phyloP scores from a whole-genome alignment of 2,888 invertebrate genomes.

The Diarsia dahlii region DNA sequence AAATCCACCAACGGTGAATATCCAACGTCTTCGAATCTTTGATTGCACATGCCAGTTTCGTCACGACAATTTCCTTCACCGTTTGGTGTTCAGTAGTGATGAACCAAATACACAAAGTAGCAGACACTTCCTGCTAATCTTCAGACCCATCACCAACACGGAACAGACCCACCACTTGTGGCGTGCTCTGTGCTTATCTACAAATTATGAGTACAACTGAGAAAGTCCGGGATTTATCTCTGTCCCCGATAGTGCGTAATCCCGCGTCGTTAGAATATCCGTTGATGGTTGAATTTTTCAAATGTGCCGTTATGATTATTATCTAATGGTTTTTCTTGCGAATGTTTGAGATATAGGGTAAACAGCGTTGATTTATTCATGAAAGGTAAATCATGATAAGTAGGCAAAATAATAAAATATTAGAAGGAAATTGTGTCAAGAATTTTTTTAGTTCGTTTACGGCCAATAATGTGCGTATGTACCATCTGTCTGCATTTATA shows the following conservation, averaged over 20 bases:
- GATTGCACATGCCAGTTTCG: not conserved
- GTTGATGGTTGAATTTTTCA: conserved; percentile 45
- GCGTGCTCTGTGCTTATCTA: conserved; percentile 48
- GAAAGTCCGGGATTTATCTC: conserved; percentile 64
- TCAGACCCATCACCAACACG: not conserved
- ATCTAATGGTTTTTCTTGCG: conserved; percentile 35
- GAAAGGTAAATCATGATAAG: too few relatives aligned
- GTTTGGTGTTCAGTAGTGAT: too few relatives aligned
- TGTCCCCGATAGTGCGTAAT: conserved; percentile 57
- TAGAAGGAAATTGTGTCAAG: not conserved
- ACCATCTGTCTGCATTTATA: too few relatives aligned
- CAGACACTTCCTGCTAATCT: not conserved
- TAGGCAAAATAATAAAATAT: not conserved
- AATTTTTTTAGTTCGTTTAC: not conserved
- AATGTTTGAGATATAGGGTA: conserved; percentile 13
- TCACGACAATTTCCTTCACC: not conserved
- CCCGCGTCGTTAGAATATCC: conserved; percentile 61
- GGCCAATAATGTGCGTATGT: too few relatives aligned
- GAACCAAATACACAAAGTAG: not conserved
- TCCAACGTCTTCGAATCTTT: not conserved
- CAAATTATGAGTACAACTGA: conserved; percentile 66
- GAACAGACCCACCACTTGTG: not conserved
- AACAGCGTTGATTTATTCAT: not conserved
- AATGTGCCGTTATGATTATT: conserved; percentile 44
- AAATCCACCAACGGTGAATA: not conserved